Evolutionary conservation across 2,113 vertebrate species (phyloP), one percentile per base, ranked within the genome.

Genomic region (Rhinoptilus africanus): DNA sequence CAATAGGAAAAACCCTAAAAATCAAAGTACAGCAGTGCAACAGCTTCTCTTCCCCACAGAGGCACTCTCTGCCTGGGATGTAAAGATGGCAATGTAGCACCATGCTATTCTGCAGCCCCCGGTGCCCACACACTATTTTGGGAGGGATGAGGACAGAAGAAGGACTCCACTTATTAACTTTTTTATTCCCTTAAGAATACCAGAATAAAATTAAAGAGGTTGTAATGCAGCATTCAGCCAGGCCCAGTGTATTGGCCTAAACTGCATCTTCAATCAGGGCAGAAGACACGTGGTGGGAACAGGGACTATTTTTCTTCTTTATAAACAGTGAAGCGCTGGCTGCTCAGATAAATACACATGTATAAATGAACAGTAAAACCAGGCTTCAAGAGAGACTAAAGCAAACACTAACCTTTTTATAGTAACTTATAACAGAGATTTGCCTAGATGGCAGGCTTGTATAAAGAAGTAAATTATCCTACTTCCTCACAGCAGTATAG

Each of bases 371-470:
- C 1, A 4, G 56, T 68, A 64, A 85, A 88, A 82, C n/a, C 3
- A 9, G 12, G 53, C 74, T 89, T 59, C 91, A 82, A 81, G 76
- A 86, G 48, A 66, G 24, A 85, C 80, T 82, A 94, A 77, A 92
- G 87, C 88, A 92, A 93, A 90, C 54, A 85, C 45, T 28, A 93
- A 85, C 37, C 63, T 93, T 96, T 97, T 94, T 28, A 93, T 80
- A 88, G 91, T 64, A 91, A 89, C 81, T 88, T 79, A 47, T 71
- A 95, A 83, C 81, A 95, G 85, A 93, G 86, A 91, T 85, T 91
- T 97, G 95, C 94, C 96, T 97, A 96, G 96, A 97, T 97, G 96
- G 96, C 95, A 96, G 95, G 78, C 89, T 97, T 97, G 95, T 89
- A 95, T 89, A 96, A 93, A 96, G 74, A 94, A 96, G 89, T 93